Conservation (phyloP, 2,797 vertebrate species). For the Malurus leucopterus region DNA sequence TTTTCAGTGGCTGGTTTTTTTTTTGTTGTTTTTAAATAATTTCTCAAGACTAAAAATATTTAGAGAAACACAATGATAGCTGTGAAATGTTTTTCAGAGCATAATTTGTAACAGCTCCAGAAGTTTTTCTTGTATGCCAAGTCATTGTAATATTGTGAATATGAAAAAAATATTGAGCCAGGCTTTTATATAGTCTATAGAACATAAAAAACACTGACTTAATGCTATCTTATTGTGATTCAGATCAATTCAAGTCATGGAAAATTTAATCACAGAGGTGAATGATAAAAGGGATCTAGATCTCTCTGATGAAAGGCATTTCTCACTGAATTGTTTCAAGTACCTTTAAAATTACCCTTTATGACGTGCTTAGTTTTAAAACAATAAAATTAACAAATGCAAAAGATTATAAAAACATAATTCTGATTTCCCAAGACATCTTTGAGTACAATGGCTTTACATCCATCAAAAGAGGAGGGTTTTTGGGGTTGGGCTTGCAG, state of each 20-base stretch:
- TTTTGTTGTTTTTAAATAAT: neutral
- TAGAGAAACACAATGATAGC: fast-evolving
- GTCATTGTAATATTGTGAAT: neutral
- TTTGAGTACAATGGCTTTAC: neutral
- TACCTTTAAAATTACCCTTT: neutral
- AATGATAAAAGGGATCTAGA: neutral
- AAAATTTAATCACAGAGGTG: neutral
- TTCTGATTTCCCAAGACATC: neutral
- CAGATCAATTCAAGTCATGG: neutral
- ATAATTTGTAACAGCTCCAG: neutral
- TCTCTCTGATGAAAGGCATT: neutral
- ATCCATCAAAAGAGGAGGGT: neutral
- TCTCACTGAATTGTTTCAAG: neutral
- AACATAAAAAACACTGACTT: neutral
- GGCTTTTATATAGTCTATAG: neutral
- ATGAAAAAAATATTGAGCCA: neutral
- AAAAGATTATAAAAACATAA: neutral
- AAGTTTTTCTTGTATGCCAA: neutral
- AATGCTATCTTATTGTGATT: neutral
- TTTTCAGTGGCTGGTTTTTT: neutral
- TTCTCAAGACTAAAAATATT: neutral
- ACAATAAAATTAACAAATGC: neutral
- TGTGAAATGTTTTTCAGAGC: neutral
- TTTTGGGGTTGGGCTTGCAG: neutral
- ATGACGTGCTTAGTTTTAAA: neutral